Percentiles rank a stretch among this genome's conserved stretches.
Evolutionary conservation across 53 echinoderm and acorn worm species (phyloP).

Genomic region (Zoroaster sp.): DNA sequence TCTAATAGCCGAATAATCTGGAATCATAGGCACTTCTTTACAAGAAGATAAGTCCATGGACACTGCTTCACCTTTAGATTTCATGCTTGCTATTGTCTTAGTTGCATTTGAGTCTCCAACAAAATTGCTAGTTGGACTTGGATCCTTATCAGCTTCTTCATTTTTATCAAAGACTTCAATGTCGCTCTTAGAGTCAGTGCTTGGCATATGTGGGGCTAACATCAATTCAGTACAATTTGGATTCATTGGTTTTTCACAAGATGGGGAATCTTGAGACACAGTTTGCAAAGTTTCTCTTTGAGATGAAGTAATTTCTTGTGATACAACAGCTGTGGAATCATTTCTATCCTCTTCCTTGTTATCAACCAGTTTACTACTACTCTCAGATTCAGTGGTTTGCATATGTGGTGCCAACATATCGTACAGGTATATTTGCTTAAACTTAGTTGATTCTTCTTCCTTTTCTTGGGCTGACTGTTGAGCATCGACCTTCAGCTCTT

Average conservation of each 20-base stretch:
- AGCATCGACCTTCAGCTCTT: background rate
- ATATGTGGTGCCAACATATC: constrained; percentile 27
- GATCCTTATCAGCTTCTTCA: background rate
- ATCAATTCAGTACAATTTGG: background rate
- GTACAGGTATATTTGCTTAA: constrained; percentile 28
- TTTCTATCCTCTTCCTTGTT: background rate
- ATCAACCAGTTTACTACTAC: background rate
- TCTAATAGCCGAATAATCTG: constrained; percentile 63
- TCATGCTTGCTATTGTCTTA: background rate
- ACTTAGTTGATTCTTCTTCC: constrained; percentile 19
- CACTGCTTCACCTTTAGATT: background rate
- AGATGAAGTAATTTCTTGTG: background rate
- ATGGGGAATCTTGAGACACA: background rate
- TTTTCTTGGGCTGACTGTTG: background rate
- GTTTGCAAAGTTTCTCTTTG: background rate
- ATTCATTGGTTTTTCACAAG: background rate
- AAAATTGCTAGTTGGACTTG: background rate
- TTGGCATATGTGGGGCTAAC: background rate
- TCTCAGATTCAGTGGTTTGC: background rate
- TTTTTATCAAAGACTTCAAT: background rate
- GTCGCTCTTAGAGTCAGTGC: background rate
- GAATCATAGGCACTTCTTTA: constrained; percentile 14
- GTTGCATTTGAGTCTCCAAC: background rate
- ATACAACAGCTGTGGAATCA: background rate
- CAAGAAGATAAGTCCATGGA: background rate